phyloP scores from a whole-genome alignment of 2,888 invertebrate species.

The Pyrochroa serraticornis region DNA sequence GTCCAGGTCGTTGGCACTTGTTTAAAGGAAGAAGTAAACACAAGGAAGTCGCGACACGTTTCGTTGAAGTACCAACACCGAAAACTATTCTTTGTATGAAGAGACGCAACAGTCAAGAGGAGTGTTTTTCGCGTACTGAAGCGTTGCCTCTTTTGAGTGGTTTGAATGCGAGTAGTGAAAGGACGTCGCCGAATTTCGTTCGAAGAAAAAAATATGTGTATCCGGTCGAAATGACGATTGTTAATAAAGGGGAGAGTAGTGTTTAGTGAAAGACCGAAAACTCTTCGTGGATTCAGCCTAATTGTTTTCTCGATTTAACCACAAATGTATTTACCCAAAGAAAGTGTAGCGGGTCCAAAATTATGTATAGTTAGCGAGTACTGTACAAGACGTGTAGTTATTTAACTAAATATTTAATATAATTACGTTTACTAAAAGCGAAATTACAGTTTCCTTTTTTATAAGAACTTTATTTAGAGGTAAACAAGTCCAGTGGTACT shows the following conservation, averaged over 20 bases:
- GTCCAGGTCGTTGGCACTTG: conserved; percentile 32
- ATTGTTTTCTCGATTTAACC: background rate
- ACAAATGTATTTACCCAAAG: conserved; percentile 12
- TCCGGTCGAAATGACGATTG: conserved; percentile 57
- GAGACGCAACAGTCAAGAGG: conserved; percentile 30
- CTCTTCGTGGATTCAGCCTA: conserved; percentile 1
- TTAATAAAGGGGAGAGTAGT: conserved; percentile 61
- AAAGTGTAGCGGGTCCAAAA: conserved; percentile 40
- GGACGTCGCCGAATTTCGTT: conserved; percentile 63
- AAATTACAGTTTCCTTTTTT: conserved; percentile 7
- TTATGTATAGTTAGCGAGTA: conserved; percentile 30
- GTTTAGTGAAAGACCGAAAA: conserved; percentile 51
- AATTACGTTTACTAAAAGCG: conserved; percentile 6
- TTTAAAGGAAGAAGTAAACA: conserved; percentile 37
- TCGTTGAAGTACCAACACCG: conserved; percentile 9
- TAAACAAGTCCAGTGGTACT: conserved; percentile 12
- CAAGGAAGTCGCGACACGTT: conserved; percentile 18
- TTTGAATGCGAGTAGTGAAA: conserved; percentile 50
- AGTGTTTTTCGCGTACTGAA: conserved; percentile 56
- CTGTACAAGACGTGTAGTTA: conserved; percentile 17
- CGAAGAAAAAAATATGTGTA: conserved; percentile 69
- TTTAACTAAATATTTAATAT: conserved; percentile 6
- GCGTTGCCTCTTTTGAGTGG: conserved; percentile 65
- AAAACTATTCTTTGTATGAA: conserved; percentile 40
- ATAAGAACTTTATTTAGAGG: conserved; percentile 12